Conservation (phyloP, 2,888 invertebrate species). For the Drosophila subsilvestris region DNA sequence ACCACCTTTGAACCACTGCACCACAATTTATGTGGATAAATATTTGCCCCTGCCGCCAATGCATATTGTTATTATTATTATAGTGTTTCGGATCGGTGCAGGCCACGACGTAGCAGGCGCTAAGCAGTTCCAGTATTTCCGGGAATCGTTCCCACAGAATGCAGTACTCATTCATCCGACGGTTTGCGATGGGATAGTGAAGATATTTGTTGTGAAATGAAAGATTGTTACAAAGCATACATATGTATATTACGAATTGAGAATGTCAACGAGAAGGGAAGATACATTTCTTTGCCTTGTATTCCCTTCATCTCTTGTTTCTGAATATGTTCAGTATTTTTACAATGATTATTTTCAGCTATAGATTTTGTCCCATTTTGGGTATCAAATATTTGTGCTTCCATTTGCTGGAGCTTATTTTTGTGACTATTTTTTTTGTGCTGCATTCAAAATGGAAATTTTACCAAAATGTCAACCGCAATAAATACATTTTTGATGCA, state of each 20-base stretch:
- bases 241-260: too few relatives aligned
- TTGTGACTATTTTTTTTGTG: neutral
- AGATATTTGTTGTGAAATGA: too few relatives aligned
- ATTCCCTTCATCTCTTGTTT: too few relatives aligned
- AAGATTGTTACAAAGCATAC: too few relatives aligned
- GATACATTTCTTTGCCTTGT: too few relatives aligned
- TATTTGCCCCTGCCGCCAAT: slow-evolving; percentile 42
- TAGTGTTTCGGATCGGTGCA: slow-evolving; percentile 7
- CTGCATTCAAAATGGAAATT: slow-evolving; percentile 10
- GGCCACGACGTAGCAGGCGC: slow-evolving; percentile 2
- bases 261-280: too few relatives aligned
- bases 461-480: slow-evolving; percentile 6
- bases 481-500: slow-evolving; percentile 7
- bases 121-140: slow-evolving; percentile 1
- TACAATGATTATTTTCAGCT: too few relatives aligned
- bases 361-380: too few relatives aligned
- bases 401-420: neutral
- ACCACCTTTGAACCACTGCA: slow-evolving; percentile 31
- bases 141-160: neutral
- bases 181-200: too few relatives aligned
- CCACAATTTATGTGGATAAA: slow-evolving; percentile 62
- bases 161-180: neutral
- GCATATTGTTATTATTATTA: slow-evolving; percentile 20
- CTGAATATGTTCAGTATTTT: too few relatives aligned
- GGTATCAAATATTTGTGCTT: neutral